Evolutionary conservation across 2,888 invertebrate species (phyloP), one percentile per base, ranked within the genome.

Genomic region (Pegoplata infirma): DNA sequence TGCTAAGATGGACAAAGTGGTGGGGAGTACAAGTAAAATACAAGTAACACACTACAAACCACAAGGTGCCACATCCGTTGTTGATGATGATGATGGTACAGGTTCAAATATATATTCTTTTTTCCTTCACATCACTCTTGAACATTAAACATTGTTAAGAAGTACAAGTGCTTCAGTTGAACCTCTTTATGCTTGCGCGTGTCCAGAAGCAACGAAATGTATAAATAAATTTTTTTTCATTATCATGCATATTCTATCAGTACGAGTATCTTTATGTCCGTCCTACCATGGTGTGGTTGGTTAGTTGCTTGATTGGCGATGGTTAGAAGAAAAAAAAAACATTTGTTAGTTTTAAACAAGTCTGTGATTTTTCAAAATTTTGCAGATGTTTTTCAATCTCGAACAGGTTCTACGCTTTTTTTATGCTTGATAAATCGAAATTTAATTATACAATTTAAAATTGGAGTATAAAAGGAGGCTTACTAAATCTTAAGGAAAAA

Each of bases 1-100:
- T 36, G 7, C 12, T 51, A 53, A 67, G 28, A 47, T 61, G 74
- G 25, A 68, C 47, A 61, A 16, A 49, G 61, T 53, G n/a, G 49
- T 17, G 61, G 28, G 28, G 21, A 67, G 51, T 23, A 66, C 66
- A 55, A 40, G 16, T 6, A 12, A 40, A 67, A 19, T n/a, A n/a
- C 49, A 61, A 53, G 17, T 19, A 53, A 75, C 59, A 64, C 69
- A 17, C 12, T 36, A 2, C 32, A 32, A 63, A 79, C 78, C 78
- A 56, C 78, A 79, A 79, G 78, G 75, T 79, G 78, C 69, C 75
- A 79, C 75, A 79, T 79, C 75, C 78, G 78, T 51, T 71, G 69
- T 59, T 53, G 56, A 7, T 72, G 66, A n/a, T 74, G 59, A 73
- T 77, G 67, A 63, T 47, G 14, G 28, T 47, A 5, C 36, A 36